Conservation (phyloP, 2,797 vertebrate species). For the Loriculus beryllinus region DNA sequence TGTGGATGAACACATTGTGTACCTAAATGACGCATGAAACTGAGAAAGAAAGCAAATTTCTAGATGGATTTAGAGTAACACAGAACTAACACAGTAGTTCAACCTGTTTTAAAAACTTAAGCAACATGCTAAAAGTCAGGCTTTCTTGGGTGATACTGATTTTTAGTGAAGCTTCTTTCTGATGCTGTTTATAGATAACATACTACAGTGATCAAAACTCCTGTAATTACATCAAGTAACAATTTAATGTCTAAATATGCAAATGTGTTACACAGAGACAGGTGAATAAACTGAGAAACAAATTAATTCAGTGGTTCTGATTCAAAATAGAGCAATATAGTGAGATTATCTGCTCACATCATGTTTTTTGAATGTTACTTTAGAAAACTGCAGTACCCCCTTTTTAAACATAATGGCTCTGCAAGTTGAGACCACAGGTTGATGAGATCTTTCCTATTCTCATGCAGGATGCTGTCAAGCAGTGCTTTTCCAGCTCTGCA, state of each 20-base stretch:
- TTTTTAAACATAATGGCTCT: neutral
- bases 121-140: neutral
- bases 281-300: neutral
- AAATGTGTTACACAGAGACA: neutral
- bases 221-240: neutral
- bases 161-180: neutral
- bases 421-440: neutral
- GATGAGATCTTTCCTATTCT: neutral
- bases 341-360: neutral
- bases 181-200: neutral
- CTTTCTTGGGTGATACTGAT: neutral
- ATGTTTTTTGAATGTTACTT: neutral
- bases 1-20: neutral
- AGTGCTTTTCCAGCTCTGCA: neutral
- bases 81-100: neutral
- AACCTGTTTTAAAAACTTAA: neutral
- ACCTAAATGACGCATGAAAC: neutral
- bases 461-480: neutral
- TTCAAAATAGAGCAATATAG: neutral
- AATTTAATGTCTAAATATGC: neutral
- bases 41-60: neutral
- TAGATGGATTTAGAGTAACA: neutral
- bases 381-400: neutral
- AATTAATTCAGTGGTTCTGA: neutral
- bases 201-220: neutral